Evolutionary conservation across 1,140 invertebrate species (phyloP), one percentile per base, ranked within the genome.

Genomic region (Zaprionus nigranus): DNA sequence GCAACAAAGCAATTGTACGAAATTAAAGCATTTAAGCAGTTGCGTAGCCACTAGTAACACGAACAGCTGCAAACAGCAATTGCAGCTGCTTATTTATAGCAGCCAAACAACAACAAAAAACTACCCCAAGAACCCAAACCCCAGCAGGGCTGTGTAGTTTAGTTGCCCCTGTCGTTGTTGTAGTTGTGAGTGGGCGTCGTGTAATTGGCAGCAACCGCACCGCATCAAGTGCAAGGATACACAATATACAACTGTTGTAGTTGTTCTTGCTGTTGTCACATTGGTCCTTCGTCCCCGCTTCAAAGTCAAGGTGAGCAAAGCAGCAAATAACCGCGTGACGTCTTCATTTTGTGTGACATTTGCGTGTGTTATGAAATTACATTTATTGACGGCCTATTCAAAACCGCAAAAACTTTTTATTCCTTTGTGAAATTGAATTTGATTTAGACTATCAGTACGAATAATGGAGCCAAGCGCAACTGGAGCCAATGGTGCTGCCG

Each of bases 361-460:
- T 79, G 77, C 79, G 77, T 81, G 79, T 79, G 79, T 79, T 81
- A 79, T 79, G 79, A 79, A 81, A 81, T 81, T 81, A 81, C 28
- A 63, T 63, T 71, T 75, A 64, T 62, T 66, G 62, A 51, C 57
- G 49, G 74, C 58, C 36, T 38, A 46, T 57, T 43, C 28, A 75
- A 68, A 68, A 63, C 54, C 56, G 43, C 70, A 74, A 61, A 36
- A 65, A 58, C 9, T 24, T 66, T 56, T 34, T 36, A 7, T 34
- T 69, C 67, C 7, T 28, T 67, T 54, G 34, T 68, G 28, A 57
- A 74, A 78, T 73, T 74, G 70, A 73, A 63, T 68, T 51, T 38
- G 40, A 61, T 56, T 69, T 46, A 81, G 59, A 62, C 12, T 24
- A 62, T 56, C 30, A 54, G 26, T 81, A 34, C 40, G 30, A 53